phyloP scores from a whole-genome alignment of 2,113 vertebrate genomes.

The Crotalus helleri region DNA sequence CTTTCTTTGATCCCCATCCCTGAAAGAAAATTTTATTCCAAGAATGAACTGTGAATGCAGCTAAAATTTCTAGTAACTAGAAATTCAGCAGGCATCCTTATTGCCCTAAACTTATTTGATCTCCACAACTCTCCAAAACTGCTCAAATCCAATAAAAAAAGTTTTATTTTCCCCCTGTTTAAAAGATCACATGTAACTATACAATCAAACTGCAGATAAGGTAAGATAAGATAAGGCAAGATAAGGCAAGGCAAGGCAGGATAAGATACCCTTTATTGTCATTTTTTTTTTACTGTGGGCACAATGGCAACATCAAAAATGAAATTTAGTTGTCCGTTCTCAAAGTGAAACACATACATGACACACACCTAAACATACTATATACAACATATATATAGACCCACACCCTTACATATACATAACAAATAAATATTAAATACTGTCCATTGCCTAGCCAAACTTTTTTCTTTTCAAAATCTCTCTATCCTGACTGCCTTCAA shows the following conservation, averaged over 20 bases:
- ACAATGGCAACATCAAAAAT: no score
- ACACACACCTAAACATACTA: no score
- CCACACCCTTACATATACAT: no score
- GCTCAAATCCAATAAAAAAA: not conserved
- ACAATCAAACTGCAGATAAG: slow-evolving; percentile 23
- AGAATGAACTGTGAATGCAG: slow-evolving; percentile 19
- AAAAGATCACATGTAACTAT: slow-evolving; percentile 6
- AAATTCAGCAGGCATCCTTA: not conserved
- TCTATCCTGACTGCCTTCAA: not conserved
- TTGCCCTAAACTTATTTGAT: not conserved
- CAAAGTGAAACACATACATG: no score
- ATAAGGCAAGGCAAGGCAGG: no score
- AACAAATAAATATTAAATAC: no score
- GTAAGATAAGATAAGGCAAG: no score
- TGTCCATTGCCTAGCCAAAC: not conserved
- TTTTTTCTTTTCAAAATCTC: slow-evolving; percentile 10
- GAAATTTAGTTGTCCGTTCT: no score
- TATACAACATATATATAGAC: no score
- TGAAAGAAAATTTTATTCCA: slow-evolving; percentile 8
- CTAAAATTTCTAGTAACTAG: not conserved
- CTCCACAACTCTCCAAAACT: slow-evolving; percentile 9
- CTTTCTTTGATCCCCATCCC: not conserved
- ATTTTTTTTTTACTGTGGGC: no score
- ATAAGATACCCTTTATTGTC: no score
- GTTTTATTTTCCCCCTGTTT: slow-evolving; percentile 14